Evolutionary conservation across 2,113 vertebrate genomes (phyloP), one percentile per base, ranked within the genome.

Genomic region (Bostrychus sinensis): DNA sequence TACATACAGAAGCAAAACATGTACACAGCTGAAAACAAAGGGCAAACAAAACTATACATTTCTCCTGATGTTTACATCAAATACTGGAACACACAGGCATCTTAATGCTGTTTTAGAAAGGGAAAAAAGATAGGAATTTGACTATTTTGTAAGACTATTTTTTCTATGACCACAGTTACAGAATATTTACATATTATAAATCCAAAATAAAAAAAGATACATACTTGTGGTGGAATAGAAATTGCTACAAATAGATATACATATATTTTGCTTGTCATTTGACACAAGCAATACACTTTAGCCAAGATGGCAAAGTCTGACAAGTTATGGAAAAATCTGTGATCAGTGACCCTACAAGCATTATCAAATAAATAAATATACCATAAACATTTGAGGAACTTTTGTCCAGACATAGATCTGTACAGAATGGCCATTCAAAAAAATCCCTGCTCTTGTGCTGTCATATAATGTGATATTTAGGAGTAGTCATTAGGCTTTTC

Each of bases 41-140:
- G 75, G 67, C 62, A 73, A 84, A 66, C 50, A 66, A 73, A 71
- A 66, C 78, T 70, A 60, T 42, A 28, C 25, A 30, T 62, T 20
- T 37, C 65, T 62, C 58, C 58, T 70, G 57, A 50, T 48, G 67
- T 61, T 53, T 32, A 74, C 34, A 70, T 42, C 50, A 79, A 50
- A 37, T 72, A 82, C 64, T 55, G 30, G 28, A 55, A 78, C 55
- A 70, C 39, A 56, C 45, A 37, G 36, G 30, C 42, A 39, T 63
- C 3, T 2, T 41, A 46, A 68, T 36, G 69, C 62, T 67, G 66
- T 57, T 1, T 30, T 13, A 59, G 17, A 83, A 25, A 46, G 55
- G 22, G 75, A 53, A 63, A 63, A 42, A 69, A 62, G 14, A 20
- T 11, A 34, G 11, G 11, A 34, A 34, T 62, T 28, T 6, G 34